These are phyloP conservation scores for Crotalus helleri DNA, from an alignment of 2,113 vertebrate species.

Conservation along the genomic window DNA sequence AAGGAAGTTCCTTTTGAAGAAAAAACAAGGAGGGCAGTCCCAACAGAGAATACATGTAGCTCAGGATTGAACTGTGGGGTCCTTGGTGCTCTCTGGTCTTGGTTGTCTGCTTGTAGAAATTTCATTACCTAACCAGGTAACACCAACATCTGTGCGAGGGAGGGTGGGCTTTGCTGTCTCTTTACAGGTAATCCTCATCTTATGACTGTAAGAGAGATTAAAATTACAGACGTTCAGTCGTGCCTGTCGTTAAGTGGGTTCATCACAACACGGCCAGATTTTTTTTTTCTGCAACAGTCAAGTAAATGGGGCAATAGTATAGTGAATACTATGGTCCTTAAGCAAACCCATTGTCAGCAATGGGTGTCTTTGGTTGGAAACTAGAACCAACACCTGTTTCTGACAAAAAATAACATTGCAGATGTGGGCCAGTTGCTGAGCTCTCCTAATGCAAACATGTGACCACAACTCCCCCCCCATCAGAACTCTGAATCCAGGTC, in stretches of 20 bases:
- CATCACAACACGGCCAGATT: not conserved
- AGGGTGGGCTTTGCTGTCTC: not conserved
- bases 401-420: not conserved
- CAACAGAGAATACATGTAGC: not conserved
- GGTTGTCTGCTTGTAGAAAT: not conserved
- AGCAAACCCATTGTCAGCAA: too few relatives aligned
- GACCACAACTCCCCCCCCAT: too few relatives aligned
- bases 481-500: not conserved
- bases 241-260: not conserved
- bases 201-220: not conserved
- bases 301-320: not conserved
- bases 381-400: not conserved
- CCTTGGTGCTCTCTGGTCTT: not conserved
- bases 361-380: not conserved
- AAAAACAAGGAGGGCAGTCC: not conserved
- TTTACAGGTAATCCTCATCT: not conserved
- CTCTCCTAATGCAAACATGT: not conserved
- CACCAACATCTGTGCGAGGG: too few relatives aligned
- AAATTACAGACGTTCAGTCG: not conserved
- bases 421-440: not conserved
- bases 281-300: not conserved
- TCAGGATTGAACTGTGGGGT: not conserved
- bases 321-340: not conserved
- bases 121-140: not conserved
- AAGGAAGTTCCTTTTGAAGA: not conserved